Evolutionary conservation across 2,797 vertebrate genomes (phyloP), one percentile per base, ranked within the genome.

Genomic region (Lindbergichthys nudifrons): DNA sequence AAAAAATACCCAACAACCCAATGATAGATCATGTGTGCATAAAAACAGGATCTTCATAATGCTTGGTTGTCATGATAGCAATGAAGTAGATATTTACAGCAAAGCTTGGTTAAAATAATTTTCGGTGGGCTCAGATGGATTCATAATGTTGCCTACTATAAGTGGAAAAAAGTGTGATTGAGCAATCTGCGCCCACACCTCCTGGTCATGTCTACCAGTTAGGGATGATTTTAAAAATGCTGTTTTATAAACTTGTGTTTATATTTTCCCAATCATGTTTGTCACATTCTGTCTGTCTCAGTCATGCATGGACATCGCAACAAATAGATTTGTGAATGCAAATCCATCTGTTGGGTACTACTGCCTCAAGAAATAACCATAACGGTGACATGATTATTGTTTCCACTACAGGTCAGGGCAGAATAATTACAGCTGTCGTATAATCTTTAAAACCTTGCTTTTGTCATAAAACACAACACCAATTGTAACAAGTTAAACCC

Each of bases 61-160:
- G 43, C 45, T 63, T 50, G 23, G 39, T 73, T 73, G n/a, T 80
- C 74, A 60, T 79, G 32, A 75, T 39, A 43, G 64, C 61, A 64
- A 41, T 67, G 76, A 21, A 67, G 48, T 39, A 36, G 56, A 57
- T 75, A 83, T 80, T 77, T 78, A 70, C 56, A 67, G 47, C 63
- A 51, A 6, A 51, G 41, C 43, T 10, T 39, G 60, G 65, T 75
- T 78, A 80, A 86, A 83, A 81, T 77, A 79, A 62, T 73, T 79
- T 52, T 36, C 67, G 64, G 62, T 77, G 75, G 72, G 64, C 48
- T 79, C 2, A 3, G 83, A 72, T 69, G 77, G 68, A 72, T 64
- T 65, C 36, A 36, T 59, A 56, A 66, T 54, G 57, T 16, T 6
- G 23, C 30, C 10, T 36, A 58, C 23, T 50, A 68, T 19, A 47